Evolutionary conservation across 2,113 vertebrate species (phyloP), one percentile per base, ranked within the genome.

Genomic region (Elephas maximus): DNA sequence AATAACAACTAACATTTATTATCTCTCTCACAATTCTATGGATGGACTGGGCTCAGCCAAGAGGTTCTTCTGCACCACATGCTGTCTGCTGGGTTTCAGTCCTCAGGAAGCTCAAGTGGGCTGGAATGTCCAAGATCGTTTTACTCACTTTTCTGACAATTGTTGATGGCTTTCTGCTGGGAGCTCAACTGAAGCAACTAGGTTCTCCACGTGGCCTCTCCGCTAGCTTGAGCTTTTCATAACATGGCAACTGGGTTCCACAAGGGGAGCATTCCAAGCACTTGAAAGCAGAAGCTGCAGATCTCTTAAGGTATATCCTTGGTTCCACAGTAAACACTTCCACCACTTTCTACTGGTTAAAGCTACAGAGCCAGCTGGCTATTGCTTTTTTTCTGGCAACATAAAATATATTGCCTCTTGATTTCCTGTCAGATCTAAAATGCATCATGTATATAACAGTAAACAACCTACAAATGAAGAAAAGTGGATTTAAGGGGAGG

Each of bases 351-450:
- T 62, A 37, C 5, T 62, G 41, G 28, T 93, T 78, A 94, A 92
- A 91, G 28, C 73, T 91, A 28, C 26, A 37, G n/a, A 90, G 8
- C 2, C 69, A 80, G 33, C 51, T 97, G 96, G 94, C 15, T 57
- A 77, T 45, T 67, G 28, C 48, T 76, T 76, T 82, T 96, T 83
- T 82, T 76, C 53, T 81, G 86, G 74, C 87, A 93, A 79, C 71
- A 85, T 93, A 81, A 95, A 96, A 88, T 92, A 89, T 12, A 94
- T 89, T 93, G 94, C 74, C 71, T 88, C 94, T 93, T 94, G 83
- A 90, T 96, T 95, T 95, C 67, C 62, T 51, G 24, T 88, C 93
- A 94, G 71, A 85, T 93, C 86, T 87, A 33, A 96, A 97, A 90
- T n/a, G 74, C 41, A 63, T 60, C 44, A 71, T 74, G 93, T 37